Conservation (phyloP, 2,113 vertebrate genomes). For the Alces alces region DNA sequence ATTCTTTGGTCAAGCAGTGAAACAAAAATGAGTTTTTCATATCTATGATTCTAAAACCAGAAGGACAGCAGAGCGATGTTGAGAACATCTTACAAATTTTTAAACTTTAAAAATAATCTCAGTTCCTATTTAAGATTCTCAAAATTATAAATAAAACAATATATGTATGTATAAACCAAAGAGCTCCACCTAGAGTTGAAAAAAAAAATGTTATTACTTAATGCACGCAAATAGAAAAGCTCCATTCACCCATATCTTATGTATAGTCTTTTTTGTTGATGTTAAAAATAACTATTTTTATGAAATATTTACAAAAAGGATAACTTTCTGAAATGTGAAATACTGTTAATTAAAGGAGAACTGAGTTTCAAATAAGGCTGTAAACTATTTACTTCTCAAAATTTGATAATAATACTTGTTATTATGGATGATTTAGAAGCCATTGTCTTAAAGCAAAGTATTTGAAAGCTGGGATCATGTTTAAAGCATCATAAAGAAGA, state of each 20-base stretch:
- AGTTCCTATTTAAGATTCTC: not conserved
- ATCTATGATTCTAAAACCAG: not conserved
- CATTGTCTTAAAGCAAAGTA: not conserved
- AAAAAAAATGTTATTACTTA: not conserved
- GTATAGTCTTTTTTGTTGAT: not conserved
- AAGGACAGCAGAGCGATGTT: not conserved
- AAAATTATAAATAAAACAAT: not conserved
- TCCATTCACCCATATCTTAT: not conserved
- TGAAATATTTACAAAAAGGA: not conserved
- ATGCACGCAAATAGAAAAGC: not conserved
- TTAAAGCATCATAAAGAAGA: not conserved
- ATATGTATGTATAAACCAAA: slow-evolving; percentile 59
- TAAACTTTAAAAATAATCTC: not conserved
- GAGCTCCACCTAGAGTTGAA: slow-evolving; percentile 80
- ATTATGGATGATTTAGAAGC: slow-evolving; percentile 5
- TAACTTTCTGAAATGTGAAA: slow-evolving; percentile 1
- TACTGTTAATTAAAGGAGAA: not conserved
- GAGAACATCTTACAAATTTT: not conserved
- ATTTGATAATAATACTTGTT: not conserved
- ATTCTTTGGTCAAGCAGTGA: not conserved
- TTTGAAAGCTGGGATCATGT: not conserved
- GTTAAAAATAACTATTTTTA: slow-evolving; percentile 15
- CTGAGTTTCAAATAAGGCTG: not conserved
- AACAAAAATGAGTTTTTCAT: slow-evolving; percentile 16
- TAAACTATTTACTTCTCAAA: slow-evolving; percentile 27